Percentiles rank a stretch among this genome's conserved stretches.
phyloP scores from a whole-genome alignment of 1,140 invertebrate genomes.

The Drosophila nasuta region DNA sequence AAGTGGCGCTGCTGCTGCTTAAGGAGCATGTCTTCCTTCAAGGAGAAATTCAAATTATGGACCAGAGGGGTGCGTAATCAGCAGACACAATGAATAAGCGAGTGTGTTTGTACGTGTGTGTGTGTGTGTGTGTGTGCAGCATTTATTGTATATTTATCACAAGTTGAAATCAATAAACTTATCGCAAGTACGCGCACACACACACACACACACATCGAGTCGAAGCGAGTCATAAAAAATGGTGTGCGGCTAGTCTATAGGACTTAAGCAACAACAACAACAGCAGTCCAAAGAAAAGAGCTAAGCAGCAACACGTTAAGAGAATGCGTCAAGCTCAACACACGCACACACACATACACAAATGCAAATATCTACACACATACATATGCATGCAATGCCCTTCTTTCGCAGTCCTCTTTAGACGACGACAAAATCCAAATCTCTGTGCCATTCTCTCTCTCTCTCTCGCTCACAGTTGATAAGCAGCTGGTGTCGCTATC shows the following conservation, averaged over 20 bases:
- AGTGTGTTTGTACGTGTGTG: conserved; percentile 4
- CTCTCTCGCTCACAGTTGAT: conserved; percentile 34
- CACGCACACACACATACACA: not conserved
- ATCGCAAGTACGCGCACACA: conserved; percentile 62
- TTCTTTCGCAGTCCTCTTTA: conserved; percentile 36
- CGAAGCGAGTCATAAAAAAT: conserved; percentile 22
- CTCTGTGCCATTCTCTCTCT: conserved; percentile 17
- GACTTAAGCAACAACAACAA: conserved; percentile 19
- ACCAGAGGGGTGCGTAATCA: conserved; percentile 79
- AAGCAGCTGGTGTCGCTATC: conserved; percentile 41
- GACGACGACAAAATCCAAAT: conserved; percentile 42
- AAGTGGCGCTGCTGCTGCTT: conserved; percentile 31
- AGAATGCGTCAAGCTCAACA: conserved; percentile 10
- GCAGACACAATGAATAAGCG: not conserved
- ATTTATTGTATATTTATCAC: conserved; percentile 70
- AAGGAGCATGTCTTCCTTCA: conserved; percentile 78
- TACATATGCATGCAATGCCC: conserved; percentile 17
- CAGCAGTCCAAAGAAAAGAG: conserved; percentile 8
- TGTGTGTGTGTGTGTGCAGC: conserved; percentile 12
- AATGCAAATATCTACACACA: conserved; percentile 1
- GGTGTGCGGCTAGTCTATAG: conserved; percentile 12
- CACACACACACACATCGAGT: conserved; percentile 31
- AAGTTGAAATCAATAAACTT: conserved; percentile 82
- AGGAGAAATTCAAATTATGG: conserved; percentile 84
- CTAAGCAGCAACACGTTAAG: conserved; percentile 30